Evolutionary conservation across 2,888 invertebrate genomes (phyloP).

Genomic region (Sacculina carcini): DNA sequence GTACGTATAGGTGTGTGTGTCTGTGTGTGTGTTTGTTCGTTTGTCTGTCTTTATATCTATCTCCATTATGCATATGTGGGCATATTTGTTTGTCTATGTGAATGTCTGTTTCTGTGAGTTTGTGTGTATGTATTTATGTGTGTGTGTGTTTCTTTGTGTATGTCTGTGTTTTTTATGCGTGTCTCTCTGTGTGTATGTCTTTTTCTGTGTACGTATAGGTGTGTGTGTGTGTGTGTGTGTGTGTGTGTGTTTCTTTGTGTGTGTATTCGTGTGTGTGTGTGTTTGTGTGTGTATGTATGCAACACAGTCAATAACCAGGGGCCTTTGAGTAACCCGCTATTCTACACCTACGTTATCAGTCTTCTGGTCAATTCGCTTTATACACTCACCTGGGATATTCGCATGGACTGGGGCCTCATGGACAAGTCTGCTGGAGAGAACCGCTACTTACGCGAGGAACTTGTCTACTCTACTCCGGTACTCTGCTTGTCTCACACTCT

Average conservation of each 20-base stretch:
- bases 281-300: too few relatives aligned
- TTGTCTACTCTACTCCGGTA: conserved; percentile 76
- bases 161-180: background rate
- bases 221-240: too few relatives aligned
- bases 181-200: too few relatives aligned
- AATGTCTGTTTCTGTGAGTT: background rate
- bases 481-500: too few relatives aligned
- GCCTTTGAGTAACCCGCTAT: conserved; percentile 48
- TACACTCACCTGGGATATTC: conserved; percentile 92
- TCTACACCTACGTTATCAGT: conserved; percentile 67
- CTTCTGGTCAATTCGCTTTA: conserved; percentile 70
- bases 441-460: conserved; percentile 69
- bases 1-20: too few relatives aligned
- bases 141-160: background rate
- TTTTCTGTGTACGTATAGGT: too few relatives aligned
- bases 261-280: too few relatives aligned
- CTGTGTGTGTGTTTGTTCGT: too few relatives aligned
- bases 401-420: conserved; percentile 96
- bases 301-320: too few relatives aligned
- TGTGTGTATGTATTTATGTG: background rate
- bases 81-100: background rate
- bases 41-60: too few relatives aligned
- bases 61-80: too few relatives aligned
- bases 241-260: too few relatives aligned
- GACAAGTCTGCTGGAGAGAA: conserved; percentile 76